Evolutionary conservation across 92 coral and sea anemone genomes (phyloP), one percentile per base, ranked within the genome.

Genomic region (Phenganax subtilis): DNA sequence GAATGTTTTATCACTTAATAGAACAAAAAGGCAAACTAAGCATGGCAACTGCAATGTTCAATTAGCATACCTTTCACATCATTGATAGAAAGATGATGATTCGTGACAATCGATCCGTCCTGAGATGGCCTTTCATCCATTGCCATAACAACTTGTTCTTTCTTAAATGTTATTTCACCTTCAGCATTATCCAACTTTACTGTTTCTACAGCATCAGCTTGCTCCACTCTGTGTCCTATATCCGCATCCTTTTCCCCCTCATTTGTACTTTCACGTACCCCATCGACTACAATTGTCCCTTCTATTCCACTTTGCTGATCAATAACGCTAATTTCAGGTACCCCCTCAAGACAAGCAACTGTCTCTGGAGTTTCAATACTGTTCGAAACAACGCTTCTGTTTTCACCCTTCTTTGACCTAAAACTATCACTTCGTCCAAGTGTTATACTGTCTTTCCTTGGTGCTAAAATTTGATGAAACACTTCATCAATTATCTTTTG

Each of bases 391-490:
- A 68, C 47, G 73, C 52, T 68, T 27, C 11, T 17, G 44, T 76
- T 75, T 51, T 56, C 80, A 9, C 27, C 66, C 16, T 25, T 56
- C 14, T 55, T 37, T 12, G 81, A 57, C 17, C 61, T 51, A 44
- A 47, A 63, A 44, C 55, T 60, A 62, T 62, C 57, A 63, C 69
- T 79, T 64, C 83, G 54, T n/a, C 52, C 52, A 1, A 59, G 71
- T 0, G 82, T 44, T 14, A 79, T 51, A 25, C 83, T 79, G 37
- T 79, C 83, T 27, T 79, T 79, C 16, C 83, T 63, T 3, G 83
- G 83, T 37, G 74, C 63, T 57, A 79, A 15, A 63, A 79, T 79
- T 29, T 79, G 72, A n/a, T 79, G 83, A 79, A 79, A 79, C 29
- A 79, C 83, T 62, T 79, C 83, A 17, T 79, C 62, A 28, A 79